phyloP scores from a whole-genome alignment of 35 echinoderm and acorn worm species.

The Apostichopus parvimensis region DNA sequence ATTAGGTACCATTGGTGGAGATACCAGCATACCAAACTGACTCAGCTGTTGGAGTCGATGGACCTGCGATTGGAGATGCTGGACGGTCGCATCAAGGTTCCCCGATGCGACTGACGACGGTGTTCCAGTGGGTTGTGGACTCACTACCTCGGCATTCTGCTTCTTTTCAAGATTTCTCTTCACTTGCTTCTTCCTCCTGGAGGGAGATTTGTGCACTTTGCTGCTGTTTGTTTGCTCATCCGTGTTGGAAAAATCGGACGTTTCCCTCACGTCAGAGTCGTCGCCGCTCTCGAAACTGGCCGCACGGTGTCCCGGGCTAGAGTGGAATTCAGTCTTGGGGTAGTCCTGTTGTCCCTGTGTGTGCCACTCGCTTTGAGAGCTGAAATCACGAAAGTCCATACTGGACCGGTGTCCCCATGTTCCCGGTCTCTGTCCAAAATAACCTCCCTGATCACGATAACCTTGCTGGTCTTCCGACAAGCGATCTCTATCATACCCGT shows the following conservation, averaged over 20 bases:
- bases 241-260: constrained; percentile 20
- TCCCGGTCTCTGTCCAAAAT: not conserved
- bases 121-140: constrained; percentile 11
- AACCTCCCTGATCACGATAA: not conserved
- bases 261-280: constrained; percentile 22
- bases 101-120: not conserved
- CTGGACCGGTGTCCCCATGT: not conserved
- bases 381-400: not conserved
- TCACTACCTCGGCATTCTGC: not conserved
- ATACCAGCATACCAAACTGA: constrained; percentile 44
- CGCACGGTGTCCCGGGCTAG: not conserved
- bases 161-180: constrained; percentile 1
- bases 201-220: not conserved
- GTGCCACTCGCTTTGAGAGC: not conserved
- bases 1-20: not conserved
- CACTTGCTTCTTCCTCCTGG: not conserved
- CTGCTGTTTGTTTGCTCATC: constrained; percentile 1
- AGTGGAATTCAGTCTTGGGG: constrained; percentile 22
- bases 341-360: not conserved
- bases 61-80: constrained; percentile 40
- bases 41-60: constrained; percentile 38
- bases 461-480: not conserved
- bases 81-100: constrained; percentile 24
- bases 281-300: constrained; percentile 8
- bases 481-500: constrained; percentile 11